These are phyloP conservation scores for Dasyornis broadbenti DNA, from an alignment of 2,113 vertebrate genomes.

Conservation along the genomic window DNA sequence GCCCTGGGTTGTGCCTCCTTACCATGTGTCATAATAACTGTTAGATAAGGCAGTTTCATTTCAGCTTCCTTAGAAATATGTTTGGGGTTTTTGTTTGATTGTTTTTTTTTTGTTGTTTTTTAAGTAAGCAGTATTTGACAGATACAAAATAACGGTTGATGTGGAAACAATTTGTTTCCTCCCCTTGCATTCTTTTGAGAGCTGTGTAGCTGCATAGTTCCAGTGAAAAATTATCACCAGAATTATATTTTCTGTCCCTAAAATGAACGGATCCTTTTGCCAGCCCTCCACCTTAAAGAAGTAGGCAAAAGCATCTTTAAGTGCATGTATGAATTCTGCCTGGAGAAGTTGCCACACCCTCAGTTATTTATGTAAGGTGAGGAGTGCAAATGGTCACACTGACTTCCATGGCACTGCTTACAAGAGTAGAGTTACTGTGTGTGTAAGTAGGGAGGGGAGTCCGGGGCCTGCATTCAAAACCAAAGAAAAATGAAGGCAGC, in stretches of 20 bases:
- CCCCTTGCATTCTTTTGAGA: neutral
- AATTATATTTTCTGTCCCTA: neutral
- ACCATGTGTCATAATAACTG: neutral
- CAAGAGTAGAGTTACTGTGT: neutral
- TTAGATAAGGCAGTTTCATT: constrained; percentile 1
- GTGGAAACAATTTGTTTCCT: neutral
- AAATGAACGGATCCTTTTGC: neutral
- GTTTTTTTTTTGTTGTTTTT: neutral
- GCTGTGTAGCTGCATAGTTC: neutral
- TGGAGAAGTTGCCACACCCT: neutral
- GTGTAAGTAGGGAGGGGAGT: neutral
- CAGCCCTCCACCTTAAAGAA: neutral
- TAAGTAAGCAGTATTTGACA: neutral
- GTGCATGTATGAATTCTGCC: neutral
- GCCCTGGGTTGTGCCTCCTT: neutral
- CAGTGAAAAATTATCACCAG: neutral
- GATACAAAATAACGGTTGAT: neutral
- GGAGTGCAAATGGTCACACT: neutral
- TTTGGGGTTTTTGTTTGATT: neutral
- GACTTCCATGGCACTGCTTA: neutral
- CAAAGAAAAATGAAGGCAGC: neutral
- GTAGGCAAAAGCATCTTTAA: neutral
- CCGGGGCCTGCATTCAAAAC: neutral
- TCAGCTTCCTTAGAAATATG: constrained; percentile 32
- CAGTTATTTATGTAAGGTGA: neutral